Evolutionary conservation across 2,113 vertebrate genomes (phyloP).

Genomic region (Parus major): DNA sequence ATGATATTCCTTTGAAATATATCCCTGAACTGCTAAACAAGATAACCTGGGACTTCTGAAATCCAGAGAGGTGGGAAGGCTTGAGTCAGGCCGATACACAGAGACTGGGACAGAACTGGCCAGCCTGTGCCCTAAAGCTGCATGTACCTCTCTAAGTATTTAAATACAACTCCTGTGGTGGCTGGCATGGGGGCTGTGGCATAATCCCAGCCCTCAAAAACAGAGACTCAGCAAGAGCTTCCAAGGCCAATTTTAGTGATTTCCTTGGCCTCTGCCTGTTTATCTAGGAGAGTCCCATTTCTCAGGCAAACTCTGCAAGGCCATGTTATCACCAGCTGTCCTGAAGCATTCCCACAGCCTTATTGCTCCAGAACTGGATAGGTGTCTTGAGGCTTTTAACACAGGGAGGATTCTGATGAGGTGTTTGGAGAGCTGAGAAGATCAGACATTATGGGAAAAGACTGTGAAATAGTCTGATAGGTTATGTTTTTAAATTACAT

Average conservation of each 20-base stretch:
- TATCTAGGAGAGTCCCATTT: not conserved
- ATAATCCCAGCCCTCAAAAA: not conserved
- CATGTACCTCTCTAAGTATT: not conserved
- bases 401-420: not conserved
- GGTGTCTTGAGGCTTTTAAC: not conserved
- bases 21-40: not conserved
- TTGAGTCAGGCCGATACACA: not conserved
- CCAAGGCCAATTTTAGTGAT: not conserved
- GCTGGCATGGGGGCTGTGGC: not conserved
- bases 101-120: not conserved
- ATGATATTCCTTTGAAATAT: not conserved
- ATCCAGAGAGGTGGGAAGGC: not conserved
- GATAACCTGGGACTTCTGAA: not conserved
- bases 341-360: not conserved
- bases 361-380: not conserved
- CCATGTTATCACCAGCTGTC: not conserved
- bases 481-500: slow-evolving; percentile 18
- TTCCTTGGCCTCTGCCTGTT: not conserved
- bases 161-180: not conserved
- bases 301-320: not conserved
- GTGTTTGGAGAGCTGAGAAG: not conserved
- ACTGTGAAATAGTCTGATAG: not conserved
- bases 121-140: not conserved
- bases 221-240: not conserved
- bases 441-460: not conserved